A percentile compares a stretch with the other conserved stretches of the same genome.
Evolutionary conservation across 1,140 invertebrate species (phyloP).

Genomic region (Psix sp.): DNA sequence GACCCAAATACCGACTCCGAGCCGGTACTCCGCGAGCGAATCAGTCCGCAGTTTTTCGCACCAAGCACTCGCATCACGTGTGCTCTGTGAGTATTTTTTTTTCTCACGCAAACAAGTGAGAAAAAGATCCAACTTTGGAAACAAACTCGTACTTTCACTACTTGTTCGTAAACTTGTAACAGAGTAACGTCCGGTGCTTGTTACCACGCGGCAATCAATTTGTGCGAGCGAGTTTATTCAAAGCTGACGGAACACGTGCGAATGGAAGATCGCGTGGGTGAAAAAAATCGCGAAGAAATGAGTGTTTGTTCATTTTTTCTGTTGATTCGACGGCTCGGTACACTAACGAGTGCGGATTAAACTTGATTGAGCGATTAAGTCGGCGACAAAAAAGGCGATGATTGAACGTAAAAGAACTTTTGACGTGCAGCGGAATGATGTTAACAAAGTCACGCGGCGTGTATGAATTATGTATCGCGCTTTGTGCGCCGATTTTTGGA

Average conservation of each 20-base stretch:
- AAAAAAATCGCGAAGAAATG: neutral
- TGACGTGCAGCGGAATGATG: neutral
- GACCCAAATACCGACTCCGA: slow-evolving; percentile 28
- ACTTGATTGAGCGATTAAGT: no score
- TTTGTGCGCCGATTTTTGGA: slow-evolving; percentile 11
- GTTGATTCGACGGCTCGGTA: slow-evolving; percentile 35
- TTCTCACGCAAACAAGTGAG: neutral
- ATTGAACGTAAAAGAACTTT: neutral
- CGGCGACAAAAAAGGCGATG: neutral
- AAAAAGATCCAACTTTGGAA: no score
- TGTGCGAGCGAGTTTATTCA: slow-evolving; percentile 36
- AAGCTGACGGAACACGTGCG: slow-evolving; percentile 29
- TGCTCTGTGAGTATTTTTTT: slow-evolving; percentile 49
- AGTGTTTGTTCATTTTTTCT: slow-evolving; percentile 10
- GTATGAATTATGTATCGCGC: slow-evolving; percentile 23
- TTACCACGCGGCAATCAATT: slow-evolving; percentile 25
- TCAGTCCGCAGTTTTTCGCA: slow-evolving; percentile 14
- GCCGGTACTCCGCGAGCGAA: slow-evolving; percentile 20
- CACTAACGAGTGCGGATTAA: no score
- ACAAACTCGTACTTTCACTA: no score
- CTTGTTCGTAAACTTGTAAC: neutral
- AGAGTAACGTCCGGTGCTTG: slow-evolving; percentile 7
- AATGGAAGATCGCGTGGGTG: slow-evolving; percentile 13
- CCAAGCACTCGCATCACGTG: slow-evolving; percentile 35
- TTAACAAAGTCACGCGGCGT: neutral